Percentiles rank a stretch among this genome's conserved stretches.
Conservation (phyloP, 1,140 invertebrate species). For the Lepidurus apus region DNA sequence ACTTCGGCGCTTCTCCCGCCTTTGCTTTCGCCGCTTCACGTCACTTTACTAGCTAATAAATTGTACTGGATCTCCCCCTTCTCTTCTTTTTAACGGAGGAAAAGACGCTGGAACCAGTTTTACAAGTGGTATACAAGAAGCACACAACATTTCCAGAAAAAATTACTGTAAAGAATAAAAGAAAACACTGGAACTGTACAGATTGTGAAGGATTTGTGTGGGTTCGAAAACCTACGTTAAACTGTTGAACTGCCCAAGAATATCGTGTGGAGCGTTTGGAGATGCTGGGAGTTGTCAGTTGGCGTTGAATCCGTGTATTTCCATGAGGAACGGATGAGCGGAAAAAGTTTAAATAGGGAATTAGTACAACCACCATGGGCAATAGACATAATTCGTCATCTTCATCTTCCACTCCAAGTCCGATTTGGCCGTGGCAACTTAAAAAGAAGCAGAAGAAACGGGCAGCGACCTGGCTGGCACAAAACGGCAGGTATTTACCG, state of each 20-base stretch:
- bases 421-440: slow-evolving; percentile 1
- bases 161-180: too few species aligned
- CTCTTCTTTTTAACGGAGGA: too few species aligned
- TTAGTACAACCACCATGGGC: neutral
- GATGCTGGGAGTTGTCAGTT: neutral
- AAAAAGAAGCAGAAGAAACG: slow-evolving; percentile 11
- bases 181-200: too few species aligned
- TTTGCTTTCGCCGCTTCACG: neutral
- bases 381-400: neutral
- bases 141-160: too few species aligned
- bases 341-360: neutral
- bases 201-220: neutral
- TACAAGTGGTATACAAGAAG: too few species aligned
- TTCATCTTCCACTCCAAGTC: neutral
- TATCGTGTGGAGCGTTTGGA: neutral
- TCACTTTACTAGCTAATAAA: neutral
- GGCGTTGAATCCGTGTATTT: neutral
- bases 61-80: neutral
- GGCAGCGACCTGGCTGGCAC: neutral
- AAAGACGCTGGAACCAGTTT: too few species aligned
- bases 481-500: neutral
- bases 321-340: neutral
- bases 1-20: neutral
- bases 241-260: neutral
- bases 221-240: neutral